Base-by-base conservation (phyloP, 2,113 vertebrate species). In the Paracanthobrama guichenoti region DNA sequence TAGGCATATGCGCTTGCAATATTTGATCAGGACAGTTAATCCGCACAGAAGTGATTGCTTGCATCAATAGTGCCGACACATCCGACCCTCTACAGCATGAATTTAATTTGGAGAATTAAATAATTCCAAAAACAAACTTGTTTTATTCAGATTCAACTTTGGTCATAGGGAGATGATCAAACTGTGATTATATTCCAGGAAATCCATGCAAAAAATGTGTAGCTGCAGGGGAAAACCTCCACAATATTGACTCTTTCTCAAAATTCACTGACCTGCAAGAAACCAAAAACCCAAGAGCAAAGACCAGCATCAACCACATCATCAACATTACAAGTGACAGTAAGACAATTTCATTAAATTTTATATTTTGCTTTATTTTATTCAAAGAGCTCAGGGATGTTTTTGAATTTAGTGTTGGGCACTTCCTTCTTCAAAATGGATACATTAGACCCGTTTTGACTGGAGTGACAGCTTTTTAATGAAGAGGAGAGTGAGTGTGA, bases 11-110 rank as follows among this genome's bases (percentile, higher is more conserved):
- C 6, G 20, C 26, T 79, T 53, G 57, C 13, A 31, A 66, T 73
- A 85, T 85, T 79, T 83, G 66, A 67, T 85, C 66, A 74, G 55
- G 59, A n/a, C 69, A 31, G 71, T 79, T 73, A 18, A 66, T 85
- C 74, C 22, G 50, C 72, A 62, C 64, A 81, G 64, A 82, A 74
- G 39, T 48, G 31, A 82, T 73, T 85, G 72, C 50, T 44, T 82
- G 12, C 39, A 69, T 75, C 14, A 64, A 39, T 22, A 12, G 18
- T 59, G 53, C n/a, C 24, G 66, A 26, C 2, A 0, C 53, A 59
- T 24, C 22, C 42, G 35, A 22, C 55, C 39, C 75, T 42, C 6
- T 26, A 18, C 7, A 74, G 74, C 6, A 60, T 79, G 12, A 20
- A 44, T 62, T 14, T 66, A 62, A 67, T 62, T 74, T 35, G 48